Evolutionary conservation across 2,797 vertebrate species (phyloP).

Genomic region (Myripristis murdjan): DNA sequence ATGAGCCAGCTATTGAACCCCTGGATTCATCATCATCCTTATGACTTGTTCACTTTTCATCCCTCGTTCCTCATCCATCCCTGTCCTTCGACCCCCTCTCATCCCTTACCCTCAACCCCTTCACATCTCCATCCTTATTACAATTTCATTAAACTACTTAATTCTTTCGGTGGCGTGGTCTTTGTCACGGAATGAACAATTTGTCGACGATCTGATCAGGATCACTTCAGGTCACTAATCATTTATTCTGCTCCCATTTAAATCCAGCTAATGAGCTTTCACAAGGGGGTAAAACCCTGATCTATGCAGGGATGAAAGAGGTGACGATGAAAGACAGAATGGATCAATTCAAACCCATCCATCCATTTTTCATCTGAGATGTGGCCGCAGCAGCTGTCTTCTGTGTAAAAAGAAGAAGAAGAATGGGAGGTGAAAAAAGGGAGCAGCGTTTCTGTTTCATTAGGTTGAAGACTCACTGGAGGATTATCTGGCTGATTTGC

Average conservation of each 20-base stretch:
- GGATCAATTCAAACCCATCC: slow-evolving; percentile 39
- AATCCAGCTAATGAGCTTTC: slow-evolving; percentile 31
- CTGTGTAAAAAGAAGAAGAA: slow-evolving; percentile 10
- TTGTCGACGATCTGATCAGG: neutral
- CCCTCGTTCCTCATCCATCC: no score
- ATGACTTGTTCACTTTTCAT: no score
- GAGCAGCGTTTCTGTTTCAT: slow-evolving; percentile 4
- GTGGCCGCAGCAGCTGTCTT: neutral
- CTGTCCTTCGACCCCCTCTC: no score
- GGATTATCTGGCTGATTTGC: neutral
- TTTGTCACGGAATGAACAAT: no score
- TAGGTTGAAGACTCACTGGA: neutral
- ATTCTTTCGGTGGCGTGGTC: no score
- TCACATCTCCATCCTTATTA: no score
- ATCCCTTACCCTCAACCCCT: no score
- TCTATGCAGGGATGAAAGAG: neutral
- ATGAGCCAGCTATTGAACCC: no score
- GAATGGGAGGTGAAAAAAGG: neutral
- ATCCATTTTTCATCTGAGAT: slow-evolving; percentile 42
- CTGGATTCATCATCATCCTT: no score
- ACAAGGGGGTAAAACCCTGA: slow-evolving; percentile 1
- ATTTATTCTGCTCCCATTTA: neutral
- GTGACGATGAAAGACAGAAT: slow-evolving; percentile 21
- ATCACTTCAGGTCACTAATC: slow-evolving; percentile 31
- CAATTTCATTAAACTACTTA: no score